These are phyloP conservation scores for Microplitis manilae DNA, from an alignment of 2,888 invertebrate species.

Conservation along the genomic window DNA sequence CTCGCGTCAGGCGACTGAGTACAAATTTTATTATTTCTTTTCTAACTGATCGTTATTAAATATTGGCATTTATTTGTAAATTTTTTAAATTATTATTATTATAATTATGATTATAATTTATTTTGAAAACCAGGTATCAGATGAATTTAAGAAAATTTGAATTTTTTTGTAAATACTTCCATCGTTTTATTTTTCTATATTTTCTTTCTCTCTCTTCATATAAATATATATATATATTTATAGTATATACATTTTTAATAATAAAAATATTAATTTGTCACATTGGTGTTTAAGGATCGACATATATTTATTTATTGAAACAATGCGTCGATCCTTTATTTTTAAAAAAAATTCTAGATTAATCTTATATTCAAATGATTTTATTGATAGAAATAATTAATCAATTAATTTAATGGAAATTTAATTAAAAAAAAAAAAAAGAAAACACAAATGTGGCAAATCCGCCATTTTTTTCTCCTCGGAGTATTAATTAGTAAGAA, in stretches of 20 bases:
- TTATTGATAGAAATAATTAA: conserved; percentile 44
- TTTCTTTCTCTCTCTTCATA: conserved; percentile 32
- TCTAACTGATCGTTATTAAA: background rate
- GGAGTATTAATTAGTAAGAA: conserved; percentile 69
- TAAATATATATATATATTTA: conserved; percentile 31
- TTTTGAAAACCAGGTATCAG: background rate
- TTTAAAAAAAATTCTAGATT: conserved; percentile 51
- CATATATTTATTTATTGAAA: conserved; percentile 46
- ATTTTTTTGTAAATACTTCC: conserved; percentile 61
- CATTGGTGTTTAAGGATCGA: conserved; percentile 39
- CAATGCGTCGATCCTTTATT: conserved; percentile 46
- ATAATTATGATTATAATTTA: background rate
- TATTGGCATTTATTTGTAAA: conserved; percentile 10
- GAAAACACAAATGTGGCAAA: conserved; percentile 31
- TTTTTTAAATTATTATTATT: conserved; percentile 7
- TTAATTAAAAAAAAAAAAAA: conserved; percentile 12
- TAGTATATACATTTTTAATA: conserved; percentile 44
- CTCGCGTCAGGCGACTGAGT: conserved; percentile 62
- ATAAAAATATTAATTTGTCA: conserved; percentile 43
- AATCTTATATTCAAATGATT: conserved; percentile 51
- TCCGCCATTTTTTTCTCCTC: conserved; percentile 56
- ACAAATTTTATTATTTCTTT: conserved; percentile 62
- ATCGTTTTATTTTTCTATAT: conserved; percentile 56
- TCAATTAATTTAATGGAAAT: conserved; percentile 33
- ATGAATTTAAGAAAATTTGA: background rate